Conservation (phyloP, 2,113 vertebrate species). For the Podarcis muralis region DNA sequence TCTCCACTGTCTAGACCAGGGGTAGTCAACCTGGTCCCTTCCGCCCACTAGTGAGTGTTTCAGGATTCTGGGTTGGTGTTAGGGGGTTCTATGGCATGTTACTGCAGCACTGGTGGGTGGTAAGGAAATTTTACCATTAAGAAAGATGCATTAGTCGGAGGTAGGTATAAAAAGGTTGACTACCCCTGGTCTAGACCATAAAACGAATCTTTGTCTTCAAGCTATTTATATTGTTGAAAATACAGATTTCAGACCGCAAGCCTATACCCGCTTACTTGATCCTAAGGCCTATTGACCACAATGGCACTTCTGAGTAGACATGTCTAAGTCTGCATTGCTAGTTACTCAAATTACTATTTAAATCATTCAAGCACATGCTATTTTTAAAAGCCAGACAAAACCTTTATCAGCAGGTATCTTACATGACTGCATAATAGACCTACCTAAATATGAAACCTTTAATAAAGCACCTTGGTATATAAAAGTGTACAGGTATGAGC, state of each 20-base stretch:
- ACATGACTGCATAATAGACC: conserved; percentile 32
- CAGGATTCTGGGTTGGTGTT: no score
- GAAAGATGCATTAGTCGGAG: no score
- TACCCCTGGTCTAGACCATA: background rate
- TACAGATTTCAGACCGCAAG: background rate
- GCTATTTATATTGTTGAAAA: background rate
- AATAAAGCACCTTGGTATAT: background rate
- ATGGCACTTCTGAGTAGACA: background rate
- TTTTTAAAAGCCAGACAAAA: background rate
- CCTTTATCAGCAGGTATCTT: conserved; percentile 50
- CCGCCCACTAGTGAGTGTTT: no score
- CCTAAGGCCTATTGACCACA: background rate
- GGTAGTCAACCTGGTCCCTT: no score
- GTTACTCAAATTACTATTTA: background rate
- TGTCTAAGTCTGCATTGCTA: background rate
- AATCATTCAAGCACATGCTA: background rate
- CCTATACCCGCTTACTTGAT: no score
- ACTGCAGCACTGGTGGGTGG: no score
- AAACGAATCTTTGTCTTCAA: background rate
- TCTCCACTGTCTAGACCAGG: background rate
- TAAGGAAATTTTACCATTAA: no score
- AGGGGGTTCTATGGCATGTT: no score
- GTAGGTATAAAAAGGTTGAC: no score
- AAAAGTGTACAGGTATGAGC: background rate
- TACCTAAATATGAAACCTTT: conserved; percentile 11